phyloP scores from a whole-genome alignment of 2,888 invertebrate species.

The Platycnemis pennipes region DNA sequence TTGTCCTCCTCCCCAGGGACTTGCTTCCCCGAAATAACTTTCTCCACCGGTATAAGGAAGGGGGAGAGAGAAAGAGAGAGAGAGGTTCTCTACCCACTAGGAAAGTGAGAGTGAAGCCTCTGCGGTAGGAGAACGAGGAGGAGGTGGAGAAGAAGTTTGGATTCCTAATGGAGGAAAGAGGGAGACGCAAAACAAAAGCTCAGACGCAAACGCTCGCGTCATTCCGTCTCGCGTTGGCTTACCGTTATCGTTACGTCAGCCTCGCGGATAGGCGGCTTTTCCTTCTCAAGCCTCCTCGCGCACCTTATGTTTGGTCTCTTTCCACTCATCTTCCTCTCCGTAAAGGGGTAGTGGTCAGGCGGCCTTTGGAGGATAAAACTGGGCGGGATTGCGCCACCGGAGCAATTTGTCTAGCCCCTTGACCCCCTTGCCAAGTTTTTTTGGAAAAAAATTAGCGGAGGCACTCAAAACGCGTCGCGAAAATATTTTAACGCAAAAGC shows the following conservation, averaged over 20 bases:
- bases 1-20: background rate
- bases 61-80: background rate
- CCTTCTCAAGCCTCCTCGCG: background rate
- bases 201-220: background rate
- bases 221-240: background rate
- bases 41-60: background rate
- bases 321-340: too few species aligned
- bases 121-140: background rate
- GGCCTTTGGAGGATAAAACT: too few species aligned
- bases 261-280: background rate
- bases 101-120: background rate
- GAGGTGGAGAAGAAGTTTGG: background rate
- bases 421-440: background rate
- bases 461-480: background rate
- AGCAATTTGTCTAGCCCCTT: slow-evolving; percentile 22
- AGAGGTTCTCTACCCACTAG: background rate
- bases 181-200: background rate
- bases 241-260: slow-evolving; percentile 14
- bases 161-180: background rate
- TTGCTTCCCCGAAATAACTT: slow-evolving; percentile 24
- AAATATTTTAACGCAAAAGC: slow-evolving; percentile 9
- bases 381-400: background rate
- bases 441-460: too few species aligned
- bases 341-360: too few species aligned
- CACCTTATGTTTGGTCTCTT: background rate